These are phyloP conservation scores for Acrocephalus scirpaceus DNA, from an alignment of 2,797 vertebrate species.

Conservation along the genomic window DNA sequence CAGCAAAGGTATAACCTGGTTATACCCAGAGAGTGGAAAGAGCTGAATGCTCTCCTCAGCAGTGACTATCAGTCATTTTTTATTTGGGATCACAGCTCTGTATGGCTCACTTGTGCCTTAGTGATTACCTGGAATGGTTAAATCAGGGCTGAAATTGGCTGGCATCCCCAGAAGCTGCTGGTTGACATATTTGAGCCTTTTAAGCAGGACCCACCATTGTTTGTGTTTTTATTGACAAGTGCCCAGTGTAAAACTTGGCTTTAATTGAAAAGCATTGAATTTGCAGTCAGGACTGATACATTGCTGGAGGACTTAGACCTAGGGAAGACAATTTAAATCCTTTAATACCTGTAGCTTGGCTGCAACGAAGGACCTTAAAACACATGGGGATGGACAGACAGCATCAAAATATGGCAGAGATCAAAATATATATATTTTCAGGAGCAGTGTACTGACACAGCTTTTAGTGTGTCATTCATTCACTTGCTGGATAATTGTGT, in stretches of 20 bases:
- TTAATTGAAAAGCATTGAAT: neutral
- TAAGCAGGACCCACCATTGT: neutral
- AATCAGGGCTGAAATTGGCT: neutral
- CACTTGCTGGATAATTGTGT: neutral
- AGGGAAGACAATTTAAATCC: neutral
- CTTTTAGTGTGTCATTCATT: neutral
- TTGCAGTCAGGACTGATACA: neutral
- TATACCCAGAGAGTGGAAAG: neutral
- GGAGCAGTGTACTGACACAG: neutral
- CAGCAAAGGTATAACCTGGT: neutral
- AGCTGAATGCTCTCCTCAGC: neutral
- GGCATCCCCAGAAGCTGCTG: neutral
- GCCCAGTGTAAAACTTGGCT: neutral
- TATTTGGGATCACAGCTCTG: neutral
- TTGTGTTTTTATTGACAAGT: neutral
- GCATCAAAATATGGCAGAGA: neutral
- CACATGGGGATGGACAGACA: neutral
- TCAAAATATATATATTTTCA: neutral
- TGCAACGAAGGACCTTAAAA: neutral
- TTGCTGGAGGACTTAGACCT: neutral
- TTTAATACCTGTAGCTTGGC: neutral
- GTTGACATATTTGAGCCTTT: neutral
- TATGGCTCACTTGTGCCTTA: neutral
- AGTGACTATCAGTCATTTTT: neutral
- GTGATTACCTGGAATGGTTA: neutral